Conservation (phyloP, 2,888 invertebrate species). For the Gonocerus acuteangulatus region DNA sequence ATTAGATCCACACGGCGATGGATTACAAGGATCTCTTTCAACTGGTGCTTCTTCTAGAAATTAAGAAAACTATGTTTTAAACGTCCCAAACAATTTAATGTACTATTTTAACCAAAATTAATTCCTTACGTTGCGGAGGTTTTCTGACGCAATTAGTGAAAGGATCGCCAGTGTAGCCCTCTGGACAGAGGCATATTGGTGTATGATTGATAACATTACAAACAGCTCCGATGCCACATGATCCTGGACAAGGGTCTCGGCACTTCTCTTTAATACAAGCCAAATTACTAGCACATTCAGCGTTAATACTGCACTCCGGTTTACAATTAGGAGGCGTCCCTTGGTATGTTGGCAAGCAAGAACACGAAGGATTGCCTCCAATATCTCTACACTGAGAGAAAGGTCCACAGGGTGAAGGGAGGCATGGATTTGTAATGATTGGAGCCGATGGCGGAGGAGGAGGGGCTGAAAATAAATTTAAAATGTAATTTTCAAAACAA, state of each 20-base stretch:
- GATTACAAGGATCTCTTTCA: slow-evolving; percentile 53
- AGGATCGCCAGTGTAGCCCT: slow-evolving; percentile 72
- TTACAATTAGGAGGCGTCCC: slow-evolving; percentile 71
- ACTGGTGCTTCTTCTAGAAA: slow-evolving; percentile 40
- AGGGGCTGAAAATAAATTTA: slow-evolving; percentile 1
- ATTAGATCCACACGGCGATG: slow-evolving; percentile 61
- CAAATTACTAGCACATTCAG: slow-evolving; percentile 54
- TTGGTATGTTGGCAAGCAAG: slow-evolving; percentile 62
- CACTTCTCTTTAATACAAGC: slow-evolving; percentile 66
- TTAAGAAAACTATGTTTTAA: slow-evolving; percentile 34
- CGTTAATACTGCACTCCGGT: slow-evolving; percentile 70
- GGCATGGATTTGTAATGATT: slow-evolving; percentile 52
- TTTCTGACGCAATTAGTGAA: slow-evolving; percentile 58
- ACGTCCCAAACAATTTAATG: neutral
- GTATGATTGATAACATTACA: slow-evolving; percentile 75
- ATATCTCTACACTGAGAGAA: slow-evolving; percentile 68
- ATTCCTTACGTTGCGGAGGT: slow-evolving; percentile 43
- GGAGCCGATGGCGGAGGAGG: slow-evolving; percentile 33
- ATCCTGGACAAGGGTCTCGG: slow-evolving; percentile 64
- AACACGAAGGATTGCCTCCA: slow-evolving; percentile 66
- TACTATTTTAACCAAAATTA: too few species aligned
- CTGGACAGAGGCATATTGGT: slow-evolving; percentile 65
- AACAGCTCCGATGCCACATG: slow-evolving; percentile 69
- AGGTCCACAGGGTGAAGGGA: slow-evolving; percentile 69
- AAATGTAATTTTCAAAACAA: neutral